Evolutionary conservation across 2,888 invertebrate genomes (phyloP).

Genomic region (Copidosoma aretas): DNA sequence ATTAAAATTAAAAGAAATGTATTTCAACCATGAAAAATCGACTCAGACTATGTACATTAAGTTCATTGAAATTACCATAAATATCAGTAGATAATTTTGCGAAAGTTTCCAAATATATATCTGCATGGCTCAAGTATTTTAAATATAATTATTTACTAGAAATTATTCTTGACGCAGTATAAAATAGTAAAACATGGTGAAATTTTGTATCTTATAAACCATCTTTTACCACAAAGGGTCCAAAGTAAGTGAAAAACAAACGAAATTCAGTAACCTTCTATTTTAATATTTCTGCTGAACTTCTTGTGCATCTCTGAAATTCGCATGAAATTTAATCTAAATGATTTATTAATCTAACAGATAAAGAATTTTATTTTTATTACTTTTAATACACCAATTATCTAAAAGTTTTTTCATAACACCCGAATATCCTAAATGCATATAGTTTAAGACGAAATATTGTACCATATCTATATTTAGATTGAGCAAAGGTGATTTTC

Average conservation of each 20-base stretch:
- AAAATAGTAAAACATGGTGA: slow-evolving; percentile 32
- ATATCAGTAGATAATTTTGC: slow-evolving; percentile 10
- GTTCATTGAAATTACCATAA: slow-evolving; percentile 21
- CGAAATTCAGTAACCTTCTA: slow-evolving; percentile 38
- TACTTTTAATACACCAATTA: slow-evolving; percentile 8
- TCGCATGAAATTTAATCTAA: slow-evolving; percentile 22
- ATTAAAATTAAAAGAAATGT: too few relatives aligned
- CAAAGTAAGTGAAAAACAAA: slow-evolving; percentile 33
- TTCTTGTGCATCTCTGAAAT: slow-evolving; percentile 34
- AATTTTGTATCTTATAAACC: slow-evolving; percentile 14
- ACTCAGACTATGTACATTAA: slow-evolving; percentile 38
- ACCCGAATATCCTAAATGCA: slow-evolving; percentile 30
- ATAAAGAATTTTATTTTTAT: neutral
- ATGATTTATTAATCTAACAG: neutral
- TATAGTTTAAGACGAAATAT: slow-evolving; percentile 25
- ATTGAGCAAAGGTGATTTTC: slow-evolving; percentile 13
- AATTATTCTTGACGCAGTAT: slow-evolving; percentile 29
- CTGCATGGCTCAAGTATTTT: slow-evolving; percentile 14
- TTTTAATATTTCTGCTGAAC: slow-evolving; percentile 9
- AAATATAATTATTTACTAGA: slow-evolving; percentile 19
- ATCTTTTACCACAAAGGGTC: slow-evolving; percentile 30
- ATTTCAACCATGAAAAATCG: too few relatives aligned
- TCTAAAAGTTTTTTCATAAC: slow-evolving; percentile 26
- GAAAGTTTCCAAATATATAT: slow-evolving; percentile 28
- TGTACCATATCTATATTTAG: slow-evolving; percentile 27